phyloP scores from a whole-genome alignment of 1,140 invertebrate species.

The Drosophila takahashii region DNA sequence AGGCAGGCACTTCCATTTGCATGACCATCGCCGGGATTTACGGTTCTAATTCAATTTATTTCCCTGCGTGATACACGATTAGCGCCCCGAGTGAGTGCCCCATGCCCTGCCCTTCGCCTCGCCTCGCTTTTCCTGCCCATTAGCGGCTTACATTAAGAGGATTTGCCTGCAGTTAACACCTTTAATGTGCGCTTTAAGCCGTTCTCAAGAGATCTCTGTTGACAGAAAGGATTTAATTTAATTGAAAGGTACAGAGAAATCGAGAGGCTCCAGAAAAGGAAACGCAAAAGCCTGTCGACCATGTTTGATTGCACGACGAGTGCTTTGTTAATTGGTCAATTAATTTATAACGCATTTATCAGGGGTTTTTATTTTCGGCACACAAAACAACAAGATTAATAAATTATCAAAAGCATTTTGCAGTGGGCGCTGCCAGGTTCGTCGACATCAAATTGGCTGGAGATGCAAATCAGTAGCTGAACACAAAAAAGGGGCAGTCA shows the following conservation, averaged over 20 bases:
- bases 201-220: constrained; percentile 26
- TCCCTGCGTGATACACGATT: constrained; percentile 52
- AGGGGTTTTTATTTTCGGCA: constrained; percentile 34
- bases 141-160: constrained; percentile 52
- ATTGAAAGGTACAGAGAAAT: constrained; percentile 6
- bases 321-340: constrained; percentile 47
- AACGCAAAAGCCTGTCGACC: constrained; percentile 10
- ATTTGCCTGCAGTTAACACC: constrained; percentile 37
- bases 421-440: constrained; percentile 15
- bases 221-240: constrained; percentile 37
- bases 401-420: constrained; percentile 20
- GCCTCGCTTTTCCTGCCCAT: constrained; percentile 34
- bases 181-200: constrained; percentile 39
- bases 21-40: constrained; percentile 45
- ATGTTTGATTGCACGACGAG: constrained; percentile 15
- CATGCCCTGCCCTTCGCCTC: not conserved
- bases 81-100: constrained; percentile 30
- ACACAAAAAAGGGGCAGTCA: not conserved
- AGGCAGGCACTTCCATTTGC: constrained; percentile 48
- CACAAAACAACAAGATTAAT: constrained; percentile 24
- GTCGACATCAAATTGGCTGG: constrained; percentile 12
- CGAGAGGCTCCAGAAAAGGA: not conserved
- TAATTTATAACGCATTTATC: constrained; percentile 50
- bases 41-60: constrained; percentile 62
- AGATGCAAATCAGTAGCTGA: constrained; percentile 30